A percentile compares a stretch with the other conserved stretches of the same genome.
These are phyloP conservation scores for Astropecten irregularis DNA, from an alignment of 53 echinoderm and acorn worm genomes.

Conservation along the genomic window DNA sequence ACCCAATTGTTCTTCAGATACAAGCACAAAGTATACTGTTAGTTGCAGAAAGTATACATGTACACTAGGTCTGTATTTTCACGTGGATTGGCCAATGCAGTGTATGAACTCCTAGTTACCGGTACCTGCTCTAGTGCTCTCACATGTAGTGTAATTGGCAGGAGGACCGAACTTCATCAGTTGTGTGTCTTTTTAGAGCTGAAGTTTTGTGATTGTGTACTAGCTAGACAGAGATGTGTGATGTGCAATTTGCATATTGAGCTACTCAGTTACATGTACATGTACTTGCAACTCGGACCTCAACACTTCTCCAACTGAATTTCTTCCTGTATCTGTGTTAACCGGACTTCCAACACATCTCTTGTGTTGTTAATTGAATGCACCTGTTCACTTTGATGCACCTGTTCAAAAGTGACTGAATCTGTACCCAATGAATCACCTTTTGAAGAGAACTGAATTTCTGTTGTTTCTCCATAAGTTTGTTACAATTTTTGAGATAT, in stretches of 20 bases:
- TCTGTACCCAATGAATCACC: neutral
- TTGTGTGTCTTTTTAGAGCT: too few relatives aligned
- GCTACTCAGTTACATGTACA: too few relatives aligned
- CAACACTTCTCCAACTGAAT: too few relatives aligned
- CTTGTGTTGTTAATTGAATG: neutral
- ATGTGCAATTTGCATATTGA: too few relatives aligned
- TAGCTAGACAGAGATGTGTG: too few relatives aligned
- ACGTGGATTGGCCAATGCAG: neutral
- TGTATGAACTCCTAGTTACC: neutral
- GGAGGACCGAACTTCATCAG: neutral
- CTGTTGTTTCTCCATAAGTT: neutral
- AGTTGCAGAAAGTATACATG: neutral
- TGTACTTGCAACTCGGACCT: neutral
- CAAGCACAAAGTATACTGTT: too few relatives aligned
- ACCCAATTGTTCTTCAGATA: neutral
- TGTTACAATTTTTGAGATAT: neutral
- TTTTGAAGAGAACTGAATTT: neutral
- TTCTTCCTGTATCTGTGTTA: neutral
- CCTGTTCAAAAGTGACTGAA: neutral
- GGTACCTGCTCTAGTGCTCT: neutral
- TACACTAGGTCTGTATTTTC: neutral
- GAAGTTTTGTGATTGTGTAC: too few relatives aligned
- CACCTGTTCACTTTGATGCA: neutral
- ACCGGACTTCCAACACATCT: neutral
- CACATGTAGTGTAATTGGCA: neutral